Conservation (phyloP, 2,888 invertebrate genomes). For the Schrankia costaestrigalis region DNA sequence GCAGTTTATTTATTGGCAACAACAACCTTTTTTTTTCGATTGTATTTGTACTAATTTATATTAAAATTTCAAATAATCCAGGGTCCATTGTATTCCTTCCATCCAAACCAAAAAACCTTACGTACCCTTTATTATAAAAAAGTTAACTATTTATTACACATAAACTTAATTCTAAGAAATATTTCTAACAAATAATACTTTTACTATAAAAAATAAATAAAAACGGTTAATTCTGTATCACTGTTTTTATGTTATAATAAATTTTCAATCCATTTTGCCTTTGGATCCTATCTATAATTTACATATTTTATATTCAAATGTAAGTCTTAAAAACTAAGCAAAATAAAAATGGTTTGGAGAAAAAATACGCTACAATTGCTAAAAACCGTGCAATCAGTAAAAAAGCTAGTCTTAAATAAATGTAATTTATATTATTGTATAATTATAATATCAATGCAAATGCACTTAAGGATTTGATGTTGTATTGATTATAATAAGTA, state of each 20-base stretch:
- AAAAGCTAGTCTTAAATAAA: too few species aligned
- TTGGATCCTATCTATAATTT: too few species aligned
- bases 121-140: constrained; percentile 17
- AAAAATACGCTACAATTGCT: too few species aligned
- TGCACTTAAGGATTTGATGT: constrained; percentile 70
- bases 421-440: constrained; percentile 28
- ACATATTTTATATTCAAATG: too few species aligned
- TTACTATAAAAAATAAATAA: constrained; percentile 1
- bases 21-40: too few species aligned
- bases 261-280: too few species aligned
- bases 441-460: constrained; percentile 42
- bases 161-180: constrained; percentile 19
- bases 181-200: constrained; percentile 8
- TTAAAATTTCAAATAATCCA: constrained; percentile 19
- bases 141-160: constrained; percentile 21
- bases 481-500: constrained; percentile 36
- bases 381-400: too few species aligned
- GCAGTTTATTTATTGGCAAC: too few species aligned
- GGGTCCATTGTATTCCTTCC: constrained; percentile 60
- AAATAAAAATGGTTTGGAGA: too few species aligned
- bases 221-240: background rate
- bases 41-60: too few species aligned
- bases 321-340: too few species aligned
- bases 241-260: too few species aligned
- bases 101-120: constrained; percentile 29